phyloP scores from a whole-genome alignment of 1,140 invertebrate genomes.

The Apocrypta bakeri region DNA sequence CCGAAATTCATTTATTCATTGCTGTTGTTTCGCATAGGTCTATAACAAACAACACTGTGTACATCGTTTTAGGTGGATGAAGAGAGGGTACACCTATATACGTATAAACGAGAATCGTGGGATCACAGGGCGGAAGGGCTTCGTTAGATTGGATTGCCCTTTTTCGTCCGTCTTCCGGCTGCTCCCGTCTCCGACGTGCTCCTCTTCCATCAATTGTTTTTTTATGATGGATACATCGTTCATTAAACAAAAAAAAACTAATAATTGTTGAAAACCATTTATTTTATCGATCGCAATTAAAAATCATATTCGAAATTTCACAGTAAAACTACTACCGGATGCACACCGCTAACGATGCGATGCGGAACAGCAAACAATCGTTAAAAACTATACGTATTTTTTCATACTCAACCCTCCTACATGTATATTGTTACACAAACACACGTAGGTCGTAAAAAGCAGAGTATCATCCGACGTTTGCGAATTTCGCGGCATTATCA shows the following conservation, averaged over 20 bases:
- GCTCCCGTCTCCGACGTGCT: background rate
- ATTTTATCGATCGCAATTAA: background rate
- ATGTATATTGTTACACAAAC: background rate
- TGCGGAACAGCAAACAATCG: background rate
- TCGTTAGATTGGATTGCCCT: background rate
- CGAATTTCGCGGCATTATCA: background rate
- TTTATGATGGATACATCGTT: background rate
- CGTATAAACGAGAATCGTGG: background rate
- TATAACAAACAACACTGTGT: background rate
- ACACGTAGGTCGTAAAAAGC: background rate
- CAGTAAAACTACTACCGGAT: no score
- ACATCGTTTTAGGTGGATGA: background rate
- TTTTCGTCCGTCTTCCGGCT: background rate
- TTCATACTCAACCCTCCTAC: background rate
- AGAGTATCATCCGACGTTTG: background rate
- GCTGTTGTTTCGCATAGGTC: background rate
- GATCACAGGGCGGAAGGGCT: background rate
- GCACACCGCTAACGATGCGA: background rate
- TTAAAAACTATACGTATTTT: background rate
- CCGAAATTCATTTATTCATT: background rate
- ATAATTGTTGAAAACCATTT: no score
- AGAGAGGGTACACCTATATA: constrained; percentile 1
- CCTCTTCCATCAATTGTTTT: background rate
- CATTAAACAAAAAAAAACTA: no score
- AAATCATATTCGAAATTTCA: background rate